phyloP scores from a whole-genome alignment of 2,888 invertebrate genomes.

The Chrysomela aeneicollis region DNA sequence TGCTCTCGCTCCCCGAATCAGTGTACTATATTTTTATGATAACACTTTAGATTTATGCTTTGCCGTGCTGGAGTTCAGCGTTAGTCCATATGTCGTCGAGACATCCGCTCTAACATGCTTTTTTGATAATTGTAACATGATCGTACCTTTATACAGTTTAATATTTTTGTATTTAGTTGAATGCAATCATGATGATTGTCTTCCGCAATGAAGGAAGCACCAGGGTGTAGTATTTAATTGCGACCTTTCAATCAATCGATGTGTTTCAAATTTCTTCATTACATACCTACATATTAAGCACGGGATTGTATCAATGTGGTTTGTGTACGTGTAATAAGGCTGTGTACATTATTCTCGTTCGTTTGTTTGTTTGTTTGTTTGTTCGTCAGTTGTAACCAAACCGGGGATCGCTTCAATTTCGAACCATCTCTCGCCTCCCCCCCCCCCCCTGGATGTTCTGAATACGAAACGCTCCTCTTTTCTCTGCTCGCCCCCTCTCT shows the following conservation, averaged over 20 bases:
- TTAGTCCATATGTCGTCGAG: conserved; percentile 51
- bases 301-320: conserved; percentile 61
- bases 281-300: conserved; percentile 61
- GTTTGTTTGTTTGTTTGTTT: neutral
- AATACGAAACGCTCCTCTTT: neutral
- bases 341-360: conserved; percentile 59
- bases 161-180: conserved; percentile 63
- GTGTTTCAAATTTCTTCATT: conserved; percentile 58
- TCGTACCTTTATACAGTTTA: conserved; percentile 63
- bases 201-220: conserved; percentile 61
- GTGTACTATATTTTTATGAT: conserved; percentile 62
- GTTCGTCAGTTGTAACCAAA: conserved; percentile 49
- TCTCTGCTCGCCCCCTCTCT: neutral
- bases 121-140: conserved; percentile 62
- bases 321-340: conserved; percentile 63
- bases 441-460: neutral
- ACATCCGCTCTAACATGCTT: conserved; percentile 57
- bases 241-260: conserved; percentile 62
- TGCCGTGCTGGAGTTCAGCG: conserved; percentile 58
- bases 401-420: conserved; percentile 36
- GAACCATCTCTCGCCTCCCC: conserved; percentile 8
- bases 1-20: conserved; percentile 55
- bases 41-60: conserved; percentile 58
- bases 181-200: conserved; percentile 63
- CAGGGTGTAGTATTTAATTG: conserved; percentile 63